Evolutionary conservation across 2,797 vertebrate species (phyloP), one percentile per base, ranked within the genome.

Genomic region (Chiloscyllium punctatum): DNA sequence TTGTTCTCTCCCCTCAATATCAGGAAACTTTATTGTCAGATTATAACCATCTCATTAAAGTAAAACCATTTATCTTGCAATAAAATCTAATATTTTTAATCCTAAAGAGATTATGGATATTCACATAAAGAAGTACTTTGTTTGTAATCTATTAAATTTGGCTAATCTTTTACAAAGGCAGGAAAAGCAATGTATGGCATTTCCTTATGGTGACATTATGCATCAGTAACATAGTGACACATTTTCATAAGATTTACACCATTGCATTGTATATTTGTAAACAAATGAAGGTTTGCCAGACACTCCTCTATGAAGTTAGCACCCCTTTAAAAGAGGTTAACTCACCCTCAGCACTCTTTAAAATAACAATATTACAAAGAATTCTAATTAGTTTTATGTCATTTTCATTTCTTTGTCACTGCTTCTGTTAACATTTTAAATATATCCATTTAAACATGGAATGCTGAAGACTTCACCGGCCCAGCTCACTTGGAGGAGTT

Each of bases 381-480:
- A 48, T 94, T 69, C 66, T 94, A 74, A 92, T 72, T 74, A 94
- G 74, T 53, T 94, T 74, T 53, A 94, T 33, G 48, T 94, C 42
- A 9, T 92, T 69, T 72, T 53, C 74, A 42, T 9, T 94, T 51
- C 94, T 94, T 94, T 72, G 13, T 94, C 0, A 4, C 37, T 53
- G 69, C 48, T 33, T 74, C 69, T 71, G 42, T 33, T 72, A 51
- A 33, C 15, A 15, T 30, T 90, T 53, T 90, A 94, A 94, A 94
- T 94, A 94, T 74, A 72, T 74, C 37, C 51, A n/a, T 42, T 74
- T 18, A 74, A 27, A 25, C 69, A 48, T 7, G 11, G 7, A 71
- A 48, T 48, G 16, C 62, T 94, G 66, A 94, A 69, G 69, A 72
- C 42, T 72, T 94, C 42, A 72, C 68, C 72, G 42, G 42, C 48